Evolutionary conservation across 2,113 vertebrate genomes (phyloP).

Genomic region (Tyto alba): DNA sequence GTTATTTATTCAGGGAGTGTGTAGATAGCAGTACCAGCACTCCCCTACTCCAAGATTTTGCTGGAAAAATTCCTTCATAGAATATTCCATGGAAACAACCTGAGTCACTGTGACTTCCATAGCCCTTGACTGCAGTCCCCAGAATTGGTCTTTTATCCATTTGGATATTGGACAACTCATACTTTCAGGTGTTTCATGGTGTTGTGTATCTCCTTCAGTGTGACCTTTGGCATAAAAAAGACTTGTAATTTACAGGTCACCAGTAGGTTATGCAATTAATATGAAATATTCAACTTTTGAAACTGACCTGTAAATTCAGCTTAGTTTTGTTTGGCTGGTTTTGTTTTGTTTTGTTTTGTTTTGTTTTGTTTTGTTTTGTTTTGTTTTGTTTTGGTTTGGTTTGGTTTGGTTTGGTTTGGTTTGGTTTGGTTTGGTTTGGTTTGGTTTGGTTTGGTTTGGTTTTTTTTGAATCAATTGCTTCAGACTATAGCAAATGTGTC

Average conservation of each 20-base stretch:
- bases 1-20: not conserved
- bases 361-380: no score
- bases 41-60: not conserved
- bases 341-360: not conserved
- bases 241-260: not conserved
- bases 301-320: not conserved
- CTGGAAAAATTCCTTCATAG: not conserved
- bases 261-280: not conserved
- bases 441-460: not conserved
- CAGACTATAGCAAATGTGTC: not conserved
- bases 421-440: not conserved
- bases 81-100: not conserved
- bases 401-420: rapidly evolving
- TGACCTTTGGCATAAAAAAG: not conserved
- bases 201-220: not conserved
- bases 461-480: not conserved
- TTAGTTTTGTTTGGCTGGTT: not conserved
- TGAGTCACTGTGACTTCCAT: not conserved
- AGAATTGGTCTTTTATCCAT: not conserved
- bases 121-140: not conserved
- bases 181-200: not conserved
- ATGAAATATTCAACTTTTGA: not conserved
- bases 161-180: not conserved
- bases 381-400: no score
- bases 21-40: not conserved